Evolutionary conservation across 2,888 invertebrate genomes (phyloP).

Genomic region (Emmelina monodactyla): DNA sequence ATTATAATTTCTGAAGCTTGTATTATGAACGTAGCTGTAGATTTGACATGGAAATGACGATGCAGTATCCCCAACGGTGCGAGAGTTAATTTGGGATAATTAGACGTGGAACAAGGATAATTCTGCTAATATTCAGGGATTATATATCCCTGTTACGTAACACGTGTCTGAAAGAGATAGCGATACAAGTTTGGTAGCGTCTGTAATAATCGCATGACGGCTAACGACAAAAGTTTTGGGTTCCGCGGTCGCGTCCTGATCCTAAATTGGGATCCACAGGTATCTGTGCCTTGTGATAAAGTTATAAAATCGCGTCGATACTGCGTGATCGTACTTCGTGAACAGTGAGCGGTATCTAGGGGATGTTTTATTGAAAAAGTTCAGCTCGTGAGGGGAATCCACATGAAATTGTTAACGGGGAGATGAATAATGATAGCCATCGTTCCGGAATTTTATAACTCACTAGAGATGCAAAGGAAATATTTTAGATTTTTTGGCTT

Average conservation of each 20-base stretch:
- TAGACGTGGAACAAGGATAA: background rate
- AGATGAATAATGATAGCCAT: slow-evolving; percentile 49
- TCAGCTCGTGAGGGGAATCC: slow-evolving; percentile 45
- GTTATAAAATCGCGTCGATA: slow-evolving; percentile 55
- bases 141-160: background rate
- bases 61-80: no score
- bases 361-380: slow-evolving; percentile 65
- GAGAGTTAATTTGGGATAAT: no score
- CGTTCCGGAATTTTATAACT: slow-evolving; percentile 6
- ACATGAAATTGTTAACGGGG: slow-evolving; percentile 22
- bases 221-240: slow-evolving; percentile 21
- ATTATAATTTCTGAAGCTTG: no score
- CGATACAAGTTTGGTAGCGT: background rate
- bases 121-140: background rate
- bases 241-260: slow-evolving; percentile 5
- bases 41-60: no score
- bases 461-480: background rate
- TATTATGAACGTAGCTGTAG: no score
- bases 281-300: slow-evolving; percentile 47
- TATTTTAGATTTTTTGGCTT: background rate
- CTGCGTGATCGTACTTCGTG: slow-evolving; percentile 57
- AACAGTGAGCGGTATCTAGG: slow-evolving; percentile 30
- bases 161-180: background rate
- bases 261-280: slow-evolving; percentile 21
- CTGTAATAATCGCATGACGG: slow-evolving; percentile 9